Evolutionary conservation across 2,113 vertebrate genomes (phyloP).

Genomic region (Equus quagga): DNA sequence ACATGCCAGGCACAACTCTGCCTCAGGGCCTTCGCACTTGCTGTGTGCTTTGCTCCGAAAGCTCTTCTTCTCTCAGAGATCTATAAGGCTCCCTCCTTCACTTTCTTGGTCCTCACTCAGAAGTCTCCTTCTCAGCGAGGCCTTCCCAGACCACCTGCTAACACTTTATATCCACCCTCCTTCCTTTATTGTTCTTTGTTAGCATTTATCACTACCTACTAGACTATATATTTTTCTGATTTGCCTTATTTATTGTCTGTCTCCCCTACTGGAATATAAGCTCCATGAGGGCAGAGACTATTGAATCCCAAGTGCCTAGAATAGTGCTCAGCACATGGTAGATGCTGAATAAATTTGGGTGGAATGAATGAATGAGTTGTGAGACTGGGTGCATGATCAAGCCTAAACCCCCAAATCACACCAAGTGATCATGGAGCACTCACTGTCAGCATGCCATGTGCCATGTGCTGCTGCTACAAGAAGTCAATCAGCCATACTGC

Average conservation of each 20-base stretch:
- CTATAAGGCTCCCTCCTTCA: background rate
- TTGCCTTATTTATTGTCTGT: background rate
- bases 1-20: background rate
- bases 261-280: background rate
- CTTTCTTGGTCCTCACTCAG: background rate
- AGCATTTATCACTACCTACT: background rate
- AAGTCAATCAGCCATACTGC: background rate
- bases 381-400: background rate
- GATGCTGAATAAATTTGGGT: background rate
- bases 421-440: background rate
- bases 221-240: background rate
- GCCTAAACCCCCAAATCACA: background rate
- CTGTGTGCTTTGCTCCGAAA: background rate
- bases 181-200: background rate
- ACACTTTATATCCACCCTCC: background rate
- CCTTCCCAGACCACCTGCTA: background rate
- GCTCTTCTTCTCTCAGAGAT: background rate
- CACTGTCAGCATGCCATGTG: background rate
- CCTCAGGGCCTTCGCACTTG: background rate
- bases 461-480: rapidly evolving
- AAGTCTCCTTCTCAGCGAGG: background rate
- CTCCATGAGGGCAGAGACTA: background rate
- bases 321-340: background rate
- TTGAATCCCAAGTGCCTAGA: background rate
- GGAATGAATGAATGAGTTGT: background rate